Evolutionary conservation across 23 tunicate species (phyloP).

Genomic region (Botrylloides violaceus): DNA sequence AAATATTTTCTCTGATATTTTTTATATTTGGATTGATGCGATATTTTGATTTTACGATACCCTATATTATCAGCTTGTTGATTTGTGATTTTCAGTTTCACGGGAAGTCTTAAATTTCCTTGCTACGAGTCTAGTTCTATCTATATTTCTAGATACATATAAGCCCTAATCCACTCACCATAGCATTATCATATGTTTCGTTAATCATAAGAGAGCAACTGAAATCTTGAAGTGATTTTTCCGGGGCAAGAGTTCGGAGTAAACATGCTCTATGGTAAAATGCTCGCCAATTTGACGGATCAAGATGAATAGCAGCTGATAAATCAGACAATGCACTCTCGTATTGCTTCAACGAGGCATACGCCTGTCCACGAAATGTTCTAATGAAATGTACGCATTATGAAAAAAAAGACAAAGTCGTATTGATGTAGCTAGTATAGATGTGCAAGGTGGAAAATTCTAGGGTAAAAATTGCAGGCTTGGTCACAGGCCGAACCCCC

Average conservation of each 20-base stretch:
- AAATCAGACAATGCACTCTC: conserved; percentile 61
- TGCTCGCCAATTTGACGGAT: conserved; percentile 56
- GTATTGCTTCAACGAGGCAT: conserved; percentile 41
- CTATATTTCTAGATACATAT: too few species aligned
- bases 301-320: conserved; percentile 87
- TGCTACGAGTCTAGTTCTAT: too few species aligned
- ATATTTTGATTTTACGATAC: too few species aligned
- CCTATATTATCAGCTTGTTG: too few species aligned
- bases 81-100: too few species aligned
- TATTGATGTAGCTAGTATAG: not conserved
- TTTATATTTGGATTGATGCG: too few species aligned
- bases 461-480: too few species aligned
- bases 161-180: conserved; percentile 56
- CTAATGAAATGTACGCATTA: conserved; percentile 26
- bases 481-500: too few species aligned
- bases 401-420: not conserved
- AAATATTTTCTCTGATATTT: too few species aligned
- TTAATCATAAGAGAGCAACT: conserved; percentile 61
- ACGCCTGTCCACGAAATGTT: conserved; percentile 71
- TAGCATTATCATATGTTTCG: conserved; percentile 55
- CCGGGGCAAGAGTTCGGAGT: conserved; percentile 69
- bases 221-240: conserved; percentile 77
- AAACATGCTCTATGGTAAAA: conserved; percentile 70
- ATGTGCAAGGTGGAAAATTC: too few species aligned
- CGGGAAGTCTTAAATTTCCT: too few species aligned